Conservation (phyloP, 1,140 invertebrate species). For the Neoseiulus cucumeris region DNA sequence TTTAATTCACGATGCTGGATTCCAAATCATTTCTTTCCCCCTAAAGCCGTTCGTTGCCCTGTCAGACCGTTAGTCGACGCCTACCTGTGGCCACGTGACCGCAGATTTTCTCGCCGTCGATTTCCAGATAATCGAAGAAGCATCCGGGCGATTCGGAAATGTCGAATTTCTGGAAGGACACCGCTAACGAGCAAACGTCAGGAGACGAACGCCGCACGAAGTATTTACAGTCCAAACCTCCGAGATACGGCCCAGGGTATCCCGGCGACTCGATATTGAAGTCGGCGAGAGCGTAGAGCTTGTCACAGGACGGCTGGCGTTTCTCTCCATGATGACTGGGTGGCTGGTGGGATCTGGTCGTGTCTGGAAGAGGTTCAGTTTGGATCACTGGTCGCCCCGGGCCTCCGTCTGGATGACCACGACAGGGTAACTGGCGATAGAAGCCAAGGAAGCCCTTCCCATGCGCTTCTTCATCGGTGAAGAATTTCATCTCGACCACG, state of each 20-base stretch:
- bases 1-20: not conserved
- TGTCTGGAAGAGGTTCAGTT: not conserved
- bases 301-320: slow-evolving; percentile 19
- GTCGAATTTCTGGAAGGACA: slow-evolving; percentile 20
- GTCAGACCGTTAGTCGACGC: not conserved
- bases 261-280: slow-evolving; percentile 20
- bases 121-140: slow-evolving; percentile 20
- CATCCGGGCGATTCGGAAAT: slow-evolving; percentile 19
- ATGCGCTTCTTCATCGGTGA: slow-evolving; percentile 14
- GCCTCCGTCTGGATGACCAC: not conserved
- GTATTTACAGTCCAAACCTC: slow-evolving; percentile 19
- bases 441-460: slow-evolving; percentile 19
- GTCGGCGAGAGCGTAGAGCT: slow-evolving; percentile 14
- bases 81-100: slow-evolving; percentile 16
- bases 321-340: not conserved
- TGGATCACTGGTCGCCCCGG: not conserved
- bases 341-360: not conserved
- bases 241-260: slow-evolving; percentile 20
- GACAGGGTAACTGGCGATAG: slow-evolving; percentile 16
- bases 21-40: not conserved
- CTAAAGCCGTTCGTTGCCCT: not conserved
- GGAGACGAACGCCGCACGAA: slow-evolving; percentile 12
- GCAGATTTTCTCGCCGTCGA: slow-evolving; percentile 20
- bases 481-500: slow-evolving; percentile 17
- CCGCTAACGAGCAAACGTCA: slow-evolving; percentile 18